Evolutionary conservation across 2,888 invertebrate species (phyloP).

Genomic region (Eupithecia exiguata): DNA sequence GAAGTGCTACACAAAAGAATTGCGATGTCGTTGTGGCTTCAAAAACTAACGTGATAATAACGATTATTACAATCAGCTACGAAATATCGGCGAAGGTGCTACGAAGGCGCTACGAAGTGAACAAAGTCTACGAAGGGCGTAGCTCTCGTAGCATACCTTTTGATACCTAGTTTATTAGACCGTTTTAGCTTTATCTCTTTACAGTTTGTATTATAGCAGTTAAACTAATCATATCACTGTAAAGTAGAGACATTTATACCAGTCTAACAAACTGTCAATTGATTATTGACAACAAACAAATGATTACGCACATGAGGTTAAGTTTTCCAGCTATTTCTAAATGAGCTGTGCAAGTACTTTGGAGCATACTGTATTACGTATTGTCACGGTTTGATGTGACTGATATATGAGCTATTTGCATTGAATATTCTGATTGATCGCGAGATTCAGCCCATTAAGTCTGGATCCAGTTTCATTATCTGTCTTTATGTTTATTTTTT

Average conservation of each 20-base stretch:
- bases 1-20: background rate
- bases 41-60: background rate
- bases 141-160: background rate
- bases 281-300: background rate
- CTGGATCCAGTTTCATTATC: constrained; percentile 21
- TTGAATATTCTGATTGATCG: constrained; percentile 59
- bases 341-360: constrained; percentile 52
- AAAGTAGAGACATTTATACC: background rate
- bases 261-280: background rate
- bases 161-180: background rate
- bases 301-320: background rate
- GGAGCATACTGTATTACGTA: constrained; percentile 63
- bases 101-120: background rate
- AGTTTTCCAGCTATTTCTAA: constrained; percentile 8
- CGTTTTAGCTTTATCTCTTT: background rate
- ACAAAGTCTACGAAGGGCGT: background rate
- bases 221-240: background rate
- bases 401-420: constrained; percentile 64
- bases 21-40: background rate
- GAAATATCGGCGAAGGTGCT: background rate
- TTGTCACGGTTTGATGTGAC: constrained; percentile 71
- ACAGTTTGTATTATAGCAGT: background rate
- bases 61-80: constrained; percentile 2
- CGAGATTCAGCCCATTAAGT: constrained; percentile 40
- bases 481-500: background rate